A percentile compares a stretch with the other conserved stretches of the same genome.
Evolutionary conservation across 2,797 vertebrate species (phyloP).

Genomic region (Calcarius lapponicus): DNA sequence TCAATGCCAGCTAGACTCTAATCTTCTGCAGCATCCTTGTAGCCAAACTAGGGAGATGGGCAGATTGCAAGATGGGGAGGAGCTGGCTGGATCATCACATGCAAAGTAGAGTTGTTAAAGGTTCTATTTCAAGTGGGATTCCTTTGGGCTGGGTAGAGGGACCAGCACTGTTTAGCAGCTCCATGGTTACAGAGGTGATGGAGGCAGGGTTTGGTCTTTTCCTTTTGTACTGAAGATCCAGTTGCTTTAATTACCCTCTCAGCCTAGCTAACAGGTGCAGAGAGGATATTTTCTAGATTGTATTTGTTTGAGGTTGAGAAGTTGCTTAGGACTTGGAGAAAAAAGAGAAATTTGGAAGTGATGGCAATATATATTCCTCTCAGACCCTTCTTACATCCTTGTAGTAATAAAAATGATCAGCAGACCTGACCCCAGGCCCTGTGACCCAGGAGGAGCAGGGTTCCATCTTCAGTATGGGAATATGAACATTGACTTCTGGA

Average conservation of each 20-base stretch:
- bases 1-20: background rate
- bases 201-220: background rate
- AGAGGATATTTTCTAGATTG: background rate
- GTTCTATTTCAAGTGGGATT: background rate
- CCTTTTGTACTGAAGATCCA: background rate
- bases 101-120: background rate
- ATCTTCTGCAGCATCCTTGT: background rate
- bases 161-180: background rate
- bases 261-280: background rate
- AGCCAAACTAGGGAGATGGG: background rate
- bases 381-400: background rate
- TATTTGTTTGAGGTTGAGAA: background rate
- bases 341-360: background rate
- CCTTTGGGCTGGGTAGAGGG: background rate
- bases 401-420: background rate
- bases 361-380: background rate
- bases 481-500: background rate
- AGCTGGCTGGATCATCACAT: background rate
- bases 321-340: background rate
- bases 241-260: background rate
- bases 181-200: background rate
- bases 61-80: background rate
- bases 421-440: background rate
- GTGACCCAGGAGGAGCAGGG: background rate
- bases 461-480: background rate